Base-by-base conservation (phyloP, 2,888 invertebrate species). In the Hydrotaea cyrtoneurina region DNA sequence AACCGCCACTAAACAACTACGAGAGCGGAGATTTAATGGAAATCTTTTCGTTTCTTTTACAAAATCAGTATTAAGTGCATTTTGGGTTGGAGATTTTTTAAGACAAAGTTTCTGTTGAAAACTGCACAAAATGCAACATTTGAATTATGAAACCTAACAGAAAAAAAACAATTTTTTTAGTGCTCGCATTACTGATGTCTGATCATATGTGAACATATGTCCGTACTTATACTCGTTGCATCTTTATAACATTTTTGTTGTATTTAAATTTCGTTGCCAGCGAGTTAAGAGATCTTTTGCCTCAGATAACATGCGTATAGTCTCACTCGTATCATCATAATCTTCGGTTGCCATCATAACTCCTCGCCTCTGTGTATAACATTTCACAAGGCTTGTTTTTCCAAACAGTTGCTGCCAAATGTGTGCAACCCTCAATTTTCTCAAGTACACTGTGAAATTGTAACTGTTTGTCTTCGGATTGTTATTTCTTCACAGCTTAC, bases 381-480 rank as follows among this genome's bases (percentile, higher is more conserved):
- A 64, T 64, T 59, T 64, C 36, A 64, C 64, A 64, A 64, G 5
- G 31, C 17, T 26, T 64, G 64, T 39, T 36, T 55, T 55, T 21
- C 21, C 21, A 19, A 55, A 55, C 19, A 55, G 55, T 75, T 26
- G 66, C 73, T 55, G n/a, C 13, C 19, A 77, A 76, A 77, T 66
- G 66, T 76, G 66, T 76, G 72, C 76, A 85, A 79, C 76, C 81
- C 81, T 21, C 19, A 31, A 7, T 43, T 8, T 55, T 43, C 26
- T 13, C 23, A 55, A 55, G 72, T 53, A 62, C 31, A 31, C 55
- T 55, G 36, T 43, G 73, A 19, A 80, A 59, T 57, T 69, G 64
- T 62, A 66, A 50, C 73, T 50, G 36, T 4, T 36, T 64, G 36
- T 36, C 15, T 4, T 17, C n/a, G 11, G 19, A 5, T 19, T 19